Evolutionary conservation across 2,888 invertebrate genomes (phyloP).

Genomic region (Dimorphilus gyrociliatus): DNA sequence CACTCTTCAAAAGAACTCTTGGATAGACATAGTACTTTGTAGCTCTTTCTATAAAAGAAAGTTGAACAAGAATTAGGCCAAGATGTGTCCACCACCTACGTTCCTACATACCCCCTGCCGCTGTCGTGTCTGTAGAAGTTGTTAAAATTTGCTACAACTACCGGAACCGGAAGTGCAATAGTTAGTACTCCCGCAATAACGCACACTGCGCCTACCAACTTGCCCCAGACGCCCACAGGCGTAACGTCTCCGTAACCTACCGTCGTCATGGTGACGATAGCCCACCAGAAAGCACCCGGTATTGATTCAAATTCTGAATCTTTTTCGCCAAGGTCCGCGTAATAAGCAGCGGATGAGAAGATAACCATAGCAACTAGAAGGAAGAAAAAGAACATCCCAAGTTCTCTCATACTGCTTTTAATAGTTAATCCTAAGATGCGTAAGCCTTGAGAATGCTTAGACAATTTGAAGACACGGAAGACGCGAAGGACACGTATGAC

Average conservation of each 20-base stretch:
- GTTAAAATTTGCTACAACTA: constrained; percentile 18
- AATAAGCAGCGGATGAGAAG: constrained; percentile 30
- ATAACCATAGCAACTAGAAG: constrained; percentile 32
- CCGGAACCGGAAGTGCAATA: constrained; percentile 19
- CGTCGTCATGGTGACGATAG: constrained; percentile 27
- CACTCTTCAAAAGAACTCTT: too few species aligned
- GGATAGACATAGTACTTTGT: too few species aligned
- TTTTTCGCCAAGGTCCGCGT: constrained; percentile 23
- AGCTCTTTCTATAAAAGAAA: too few species aligned
- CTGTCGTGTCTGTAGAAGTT: constrained; percentile 18
- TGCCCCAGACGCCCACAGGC: constrained; percentile 18
- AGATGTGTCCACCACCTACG: not conserved
- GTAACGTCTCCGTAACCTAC: constrained; percentile 19
- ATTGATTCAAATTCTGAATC: constrained; percentile 25
- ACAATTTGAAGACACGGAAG: constrained; percentile 29
- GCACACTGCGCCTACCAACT: constrained; percentile 16
- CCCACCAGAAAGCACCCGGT: constrained; percentile 36
- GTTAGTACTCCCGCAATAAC: constrained; percentile 18
- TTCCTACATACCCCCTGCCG: constrained; percentile 8
- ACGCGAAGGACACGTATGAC: constrained; percentile 25
- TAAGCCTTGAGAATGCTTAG: constrained; percentile 31
- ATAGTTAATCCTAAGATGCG: constrained; percentile 31
- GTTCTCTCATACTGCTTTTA: constrained; percentile 25
- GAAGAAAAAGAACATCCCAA: constrained; percentile 32
- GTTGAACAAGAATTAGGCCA: too few species aligned